A percentile compares a stretch with the other conserved stretches of the same genome.
phyloP scores from a whole-genome alignment of 2,113 vertebrate genomes.

The Enhydra lutris region DNA sequence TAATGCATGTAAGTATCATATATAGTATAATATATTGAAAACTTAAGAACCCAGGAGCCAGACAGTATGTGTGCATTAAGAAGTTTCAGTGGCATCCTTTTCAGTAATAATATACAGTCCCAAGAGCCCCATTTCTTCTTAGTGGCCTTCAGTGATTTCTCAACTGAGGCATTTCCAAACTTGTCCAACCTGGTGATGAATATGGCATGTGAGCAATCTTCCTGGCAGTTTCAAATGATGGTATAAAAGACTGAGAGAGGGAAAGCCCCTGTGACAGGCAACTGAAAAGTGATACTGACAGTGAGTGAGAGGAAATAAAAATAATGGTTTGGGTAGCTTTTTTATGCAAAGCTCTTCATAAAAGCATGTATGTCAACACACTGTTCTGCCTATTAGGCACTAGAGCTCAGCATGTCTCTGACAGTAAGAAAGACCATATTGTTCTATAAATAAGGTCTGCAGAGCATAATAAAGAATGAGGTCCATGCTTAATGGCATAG shows the following conservation, averaged over 20 bases:
- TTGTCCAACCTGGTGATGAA: not conserved
- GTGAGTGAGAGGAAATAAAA: not conserved
- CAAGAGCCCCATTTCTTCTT: not conserved
- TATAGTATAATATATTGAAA: not conserved
- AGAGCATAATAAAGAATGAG: not conserved
- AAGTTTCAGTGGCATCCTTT: not conserved
- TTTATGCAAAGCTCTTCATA: not conserved
- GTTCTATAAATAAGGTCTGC: not conserved
- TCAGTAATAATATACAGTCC: not conserved
- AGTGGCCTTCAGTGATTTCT: not conserved
- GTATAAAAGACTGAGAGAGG: not conserved
- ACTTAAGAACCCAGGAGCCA: not conserved
- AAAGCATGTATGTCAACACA: not conserved
- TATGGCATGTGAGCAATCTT: not conserved
- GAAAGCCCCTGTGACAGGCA: not conserved
- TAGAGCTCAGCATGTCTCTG: rapidly evolving
- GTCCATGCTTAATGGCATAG: not conserved
- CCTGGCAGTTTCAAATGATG: not conserved
- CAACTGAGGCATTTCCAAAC: not conserved
- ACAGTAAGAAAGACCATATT: not conserved
- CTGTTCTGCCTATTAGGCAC: rapidly evolving
- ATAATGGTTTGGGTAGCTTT: not conserved
- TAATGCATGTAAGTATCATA: not conserved
- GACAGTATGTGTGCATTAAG: not conserved
- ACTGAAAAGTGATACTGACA: not conserved